Base-by-base conservation (phyloP, 2,888 invertebrate species). In the Nemotelus nigrinus region DNA sequence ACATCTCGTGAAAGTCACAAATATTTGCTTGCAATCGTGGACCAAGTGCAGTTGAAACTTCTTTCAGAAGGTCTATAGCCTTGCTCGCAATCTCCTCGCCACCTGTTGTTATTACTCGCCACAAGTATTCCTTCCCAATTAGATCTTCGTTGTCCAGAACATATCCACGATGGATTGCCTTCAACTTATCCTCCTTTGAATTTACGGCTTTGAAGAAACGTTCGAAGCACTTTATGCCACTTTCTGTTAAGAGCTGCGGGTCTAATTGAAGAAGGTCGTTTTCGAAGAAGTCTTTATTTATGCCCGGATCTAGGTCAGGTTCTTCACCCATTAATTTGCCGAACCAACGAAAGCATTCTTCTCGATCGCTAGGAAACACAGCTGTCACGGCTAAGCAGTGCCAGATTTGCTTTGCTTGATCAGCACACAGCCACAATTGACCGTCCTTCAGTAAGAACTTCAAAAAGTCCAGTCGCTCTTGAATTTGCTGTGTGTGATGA, bases 311-410 rank as follows among this genome's bases (percentile, higher is more conserved):
- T 76, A 98, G 88, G 87, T 98, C 98, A 0, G 98, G 97, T 85
- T 98, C 98, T 82, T 98, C 98, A 39, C 96, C 96, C 96, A 97
- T 96, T 55, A 97, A 88, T 88, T 98, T 98, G 57, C 97, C 96
- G 88, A 98, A 98, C 98, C 98, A 98, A 83, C 96, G 95, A 88
- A 98, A 99, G 87, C 98, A 98, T 50, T 97, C 96, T 87, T 99
- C 98, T 57, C 98, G 91, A 87, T 99, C 98, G 1, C 94, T 93
- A 10, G 93, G 90, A 86, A 97, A 97, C 8, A 97, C 96, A 8
- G 97, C 97, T 84, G 93, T 93, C 86, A 97, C 97, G 2, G 98
- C 97, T 79, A 99, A 89, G 87, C 97, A 97, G 83, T 96, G 93
- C 98, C 98, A 99, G 83, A 98, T 96, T 89, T 96, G 95, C 88